Evolutionary conservation across 2,797 vertebrate genomes (phyloP), one percentile per base, ranked within the genome.

Genomic region (Pteronotus mesoamericanus): DNA sequence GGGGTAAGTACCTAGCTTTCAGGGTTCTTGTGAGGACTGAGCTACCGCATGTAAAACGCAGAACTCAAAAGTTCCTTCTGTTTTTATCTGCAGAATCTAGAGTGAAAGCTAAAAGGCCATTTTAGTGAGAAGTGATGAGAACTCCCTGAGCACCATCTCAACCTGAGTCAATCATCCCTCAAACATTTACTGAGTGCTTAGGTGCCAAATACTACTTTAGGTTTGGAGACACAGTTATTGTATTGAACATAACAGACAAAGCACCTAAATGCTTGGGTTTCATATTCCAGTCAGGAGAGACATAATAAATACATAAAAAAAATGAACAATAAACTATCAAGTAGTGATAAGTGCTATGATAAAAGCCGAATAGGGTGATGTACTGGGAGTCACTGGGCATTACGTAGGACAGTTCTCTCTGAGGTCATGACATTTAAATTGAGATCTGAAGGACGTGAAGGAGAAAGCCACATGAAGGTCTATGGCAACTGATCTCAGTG

Each of bases 51-150:
- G 12, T 61, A 72, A 94, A 88, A 74, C 29, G 26, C 2, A 39
- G 84, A 95, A 94, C n/a, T 85, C 59, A 91, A 21, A 96, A 72
- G 75, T 92, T 92, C 72, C 64, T 84, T 89, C 32, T 92, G 32
- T 39, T 95, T 92, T 92, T 86, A 93, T 95, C 82, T 48, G 96
- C 11, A 92, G 64, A 59, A 75, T 57, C 26, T 46, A 69, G 75
- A 82, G 34, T 77, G 75, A 92, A 78, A n/a, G 18, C 71, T 48
- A 26, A 24, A 37, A 92, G n/a, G 22, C 55, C 75, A 89, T 34
- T 39, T 75, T 72, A 87, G 86, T 66, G 84, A 79, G 64, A 91
- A 95, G 84, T 34, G 44, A 71, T 39, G 74, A 94, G 42, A 53
- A 71, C 21, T 80, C 72, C 10, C 14, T n/a, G 51, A 0, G 16